phyloP scores from a whole-genome alignment of 2,888 invertebrate genomes.

The Tromatobia lineatoria region DNA sequence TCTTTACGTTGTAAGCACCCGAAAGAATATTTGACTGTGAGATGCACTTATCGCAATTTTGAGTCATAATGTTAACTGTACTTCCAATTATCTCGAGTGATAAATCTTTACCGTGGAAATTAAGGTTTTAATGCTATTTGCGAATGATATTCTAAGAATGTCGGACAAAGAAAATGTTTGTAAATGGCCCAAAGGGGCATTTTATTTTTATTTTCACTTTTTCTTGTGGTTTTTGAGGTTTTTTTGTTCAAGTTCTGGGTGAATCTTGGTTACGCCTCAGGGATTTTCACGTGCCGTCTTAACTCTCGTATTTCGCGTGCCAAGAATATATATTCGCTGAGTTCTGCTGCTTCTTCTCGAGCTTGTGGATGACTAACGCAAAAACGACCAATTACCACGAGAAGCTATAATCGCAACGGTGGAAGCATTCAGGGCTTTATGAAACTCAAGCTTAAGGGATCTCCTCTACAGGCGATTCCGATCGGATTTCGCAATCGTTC shows the following conservation, averaged over 20 bases:
- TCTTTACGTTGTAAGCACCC: too few species aligned
- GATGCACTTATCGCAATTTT: too few species aligned
- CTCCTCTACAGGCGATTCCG: constrained; percentile 5
- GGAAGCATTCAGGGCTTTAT: constrained; percentile 45
- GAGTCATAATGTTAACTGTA: too few species aligned
- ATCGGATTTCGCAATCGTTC: background rate
- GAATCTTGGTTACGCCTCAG: constrained; percentile 64
- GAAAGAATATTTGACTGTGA: too few species aligned
- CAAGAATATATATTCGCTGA: constrained; percentile 65
- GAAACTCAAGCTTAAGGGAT: constrained; percentile 29
- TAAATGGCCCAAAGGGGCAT: constrained; percentile 35
- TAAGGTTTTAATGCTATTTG: background rate
- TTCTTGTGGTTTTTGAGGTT: constrained; percentile 15
- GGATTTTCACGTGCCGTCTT: constrained; percentile 61
- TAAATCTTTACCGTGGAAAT: background rate
- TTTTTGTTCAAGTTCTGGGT: constrained; percentile 47
- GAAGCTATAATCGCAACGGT: constrained; percentile 69
- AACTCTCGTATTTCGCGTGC: constrained; percentile 59
- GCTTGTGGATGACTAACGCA: constrained; percentile 69
- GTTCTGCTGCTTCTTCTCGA: constrained; percentile 44
- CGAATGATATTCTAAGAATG: constrained; percentile 44
- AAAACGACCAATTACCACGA: constrained; percentile 71
- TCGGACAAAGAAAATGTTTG: constrained; percentile 38
- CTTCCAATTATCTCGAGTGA: background rate
- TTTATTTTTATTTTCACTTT: background rate